Percentiles rank a stretch among this genome's conserved stretches.
These are phyloP conservation scores for Eilema griseolum DNA, from an alignment of 2,888 invertebrate species.

Conservation along the genomic window DNA sequence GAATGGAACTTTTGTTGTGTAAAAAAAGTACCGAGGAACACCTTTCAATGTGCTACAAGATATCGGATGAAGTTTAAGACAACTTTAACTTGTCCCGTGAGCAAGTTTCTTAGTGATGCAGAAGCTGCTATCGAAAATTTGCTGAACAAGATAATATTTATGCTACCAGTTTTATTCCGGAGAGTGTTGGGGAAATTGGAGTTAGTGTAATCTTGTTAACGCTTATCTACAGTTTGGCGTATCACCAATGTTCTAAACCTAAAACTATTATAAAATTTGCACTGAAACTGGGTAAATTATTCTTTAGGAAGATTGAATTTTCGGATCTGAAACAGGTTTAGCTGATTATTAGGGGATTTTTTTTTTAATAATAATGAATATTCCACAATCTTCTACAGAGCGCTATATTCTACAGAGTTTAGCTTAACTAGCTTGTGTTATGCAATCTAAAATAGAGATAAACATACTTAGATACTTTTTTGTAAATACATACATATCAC, in stretches of 20 bases:
- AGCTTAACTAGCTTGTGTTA: too few relatives aligned
- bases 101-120: constrained; percentile 55
- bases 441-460: too few relatives aligned
- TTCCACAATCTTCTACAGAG: too few relatives aligned
- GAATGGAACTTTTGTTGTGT: constrained; percentile 42
- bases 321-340: too few relatives aligned
- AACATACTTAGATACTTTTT: too few relatives aligned
- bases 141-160: constrained; percentile 11
- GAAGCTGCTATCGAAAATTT: constrained; percentile 35
- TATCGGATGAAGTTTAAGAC: constrained; percentile 59
- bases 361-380: too few relatives aligned
- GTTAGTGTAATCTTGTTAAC: not conserved
- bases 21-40: constrained; percentile 48
- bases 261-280: not conserved
- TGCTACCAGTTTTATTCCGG: not conserved
- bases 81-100: constrained; percentile 60
- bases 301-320: too few relatives aligned
- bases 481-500: too few relatives aligned
- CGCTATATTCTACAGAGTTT: too few relatives aligned
- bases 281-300: not conserved
- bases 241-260: not conserved
- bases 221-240: not conserved
- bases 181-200: not conserved
- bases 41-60: constrained; percentile 55
- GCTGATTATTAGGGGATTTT: too few relatives aligned